Conservation (phyloP, 2,888 invertebrate species). For the Tiphia femorata region DNA sequence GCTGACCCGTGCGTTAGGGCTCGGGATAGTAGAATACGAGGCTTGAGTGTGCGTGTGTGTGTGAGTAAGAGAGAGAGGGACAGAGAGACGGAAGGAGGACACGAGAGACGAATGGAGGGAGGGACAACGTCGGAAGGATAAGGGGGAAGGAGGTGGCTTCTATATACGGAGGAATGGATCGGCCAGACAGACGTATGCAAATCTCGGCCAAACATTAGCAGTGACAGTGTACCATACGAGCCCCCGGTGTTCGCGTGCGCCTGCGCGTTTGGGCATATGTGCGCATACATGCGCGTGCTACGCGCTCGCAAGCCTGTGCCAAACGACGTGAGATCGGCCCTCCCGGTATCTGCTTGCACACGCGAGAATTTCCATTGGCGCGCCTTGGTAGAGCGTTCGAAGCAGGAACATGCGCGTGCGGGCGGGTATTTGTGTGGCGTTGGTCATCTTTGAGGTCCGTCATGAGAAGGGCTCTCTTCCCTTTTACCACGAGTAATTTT, state of each 20-base stretch:
- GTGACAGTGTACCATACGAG: conserved; percentile 38
- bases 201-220: conserved; percentile 64
- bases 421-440: too few species aligned
- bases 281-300: neutral
- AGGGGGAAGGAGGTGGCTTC: conserved; percentile 42
- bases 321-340: neutral
- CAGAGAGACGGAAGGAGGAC: neutral
- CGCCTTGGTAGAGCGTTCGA: too few species aligned
- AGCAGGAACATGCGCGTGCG: too few species aligned
- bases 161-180: conserved; percentile 51
- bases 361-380: too few species aligned
- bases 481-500: too few species aligned
- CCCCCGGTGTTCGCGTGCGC: neutral
- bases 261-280: conserved; percentile 6
- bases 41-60: too few species aligned
- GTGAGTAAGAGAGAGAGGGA: conserved; percentile 13
- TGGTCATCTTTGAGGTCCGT: too few species aligned
- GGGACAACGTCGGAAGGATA: neutral
- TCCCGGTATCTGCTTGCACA: too few species aligned
- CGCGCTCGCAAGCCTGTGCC: neutral
- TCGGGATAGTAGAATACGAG: too few species aligned
- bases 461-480: too few species aligned
- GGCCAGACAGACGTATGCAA: conserved; percentile 66
- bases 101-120: neutral
- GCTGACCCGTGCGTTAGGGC: too few species aligned